Evolutionary conservation across 2,888 invertebrate species (phyloP).

Genomic region (Creontiades dilutus): DNA sequence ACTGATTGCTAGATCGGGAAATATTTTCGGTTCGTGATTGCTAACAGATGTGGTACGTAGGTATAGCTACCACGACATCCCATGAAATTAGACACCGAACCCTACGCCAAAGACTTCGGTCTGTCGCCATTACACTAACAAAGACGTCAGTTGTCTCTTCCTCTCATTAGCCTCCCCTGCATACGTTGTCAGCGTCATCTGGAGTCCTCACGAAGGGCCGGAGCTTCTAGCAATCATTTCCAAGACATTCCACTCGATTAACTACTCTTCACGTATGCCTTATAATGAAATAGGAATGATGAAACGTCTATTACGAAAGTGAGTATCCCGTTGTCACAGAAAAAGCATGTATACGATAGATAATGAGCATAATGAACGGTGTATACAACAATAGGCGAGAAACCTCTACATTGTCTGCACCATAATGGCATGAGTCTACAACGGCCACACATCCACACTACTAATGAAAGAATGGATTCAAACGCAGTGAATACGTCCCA

Average conservation of each 20-base stretch:
- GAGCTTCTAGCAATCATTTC: not conserved
- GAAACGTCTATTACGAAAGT: too few relatives aligned
- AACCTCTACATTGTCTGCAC: too few relatives aligned
- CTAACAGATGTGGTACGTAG: not conserved
- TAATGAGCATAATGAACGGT: too few relatives aligned
- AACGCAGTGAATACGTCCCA: too few relatives aligned
- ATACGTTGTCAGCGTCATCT: not conserved
- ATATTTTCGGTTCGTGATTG: not conserved
- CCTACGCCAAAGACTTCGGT: not conserved
- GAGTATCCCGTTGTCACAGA: too few relatives aligned
- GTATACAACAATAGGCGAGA: too few relatives aligned
- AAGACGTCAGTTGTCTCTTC: not conserved
- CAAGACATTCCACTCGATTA: not conserved
- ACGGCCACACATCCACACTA: too few relatives aligned
- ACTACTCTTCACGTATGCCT: not conserved
- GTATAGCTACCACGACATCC: not conserved
- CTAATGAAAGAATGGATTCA: too few relatives aligned
- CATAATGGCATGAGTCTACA: too few relatives aligned
- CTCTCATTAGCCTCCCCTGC: not conserved
- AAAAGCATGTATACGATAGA: too few relatives aligned
- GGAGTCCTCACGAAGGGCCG: not conserved
- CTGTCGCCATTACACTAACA: not conserved
- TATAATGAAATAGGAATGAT: too few relatives aligned
- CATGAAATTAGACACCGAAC: not conserved
- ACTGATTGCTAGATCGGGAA: not conserved